These are phyloP conservation scores for Tragulus kanchil DNA, from an alignment of 2,113 vertebrate species.

Conservation along the genomic window DNA sequence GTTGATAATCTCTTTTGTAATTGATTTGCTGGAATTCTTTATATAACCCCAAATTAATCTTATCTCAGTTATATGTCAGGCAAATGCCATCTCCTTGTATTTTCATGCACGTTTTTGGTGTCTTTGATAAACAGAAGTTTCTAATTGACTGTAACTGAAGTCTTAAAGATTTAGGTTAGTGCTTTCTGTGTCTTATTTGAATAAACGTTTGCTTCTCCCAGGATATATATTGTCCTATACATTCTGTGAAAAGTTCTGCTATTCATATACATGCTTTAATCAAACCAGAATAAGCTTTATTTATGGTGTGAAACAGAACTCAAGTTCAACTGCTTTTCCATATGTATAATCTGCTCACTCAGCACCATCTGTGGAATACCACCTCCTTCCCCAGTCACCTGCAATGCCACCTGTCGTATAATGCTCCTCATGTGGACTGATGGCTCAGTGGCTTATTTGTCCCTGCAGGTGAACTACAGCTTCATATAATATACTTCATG, in stretches of 20 bases:
- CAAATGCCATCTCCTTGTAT: conserved; percentile 5
- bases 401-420: neutral
- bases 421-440: neutral
- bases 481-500: neutral
- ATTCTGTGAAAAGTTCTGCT: conserved; percentile 24
- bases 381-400: neutral
- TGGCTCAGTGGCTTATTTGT: neutral
- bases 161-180: conserved; percentile 24
- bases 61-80: conserved; percentile 17
- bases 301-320: neutral
- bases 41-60: neutral
- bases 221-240: neutral
- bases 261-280: neutral
- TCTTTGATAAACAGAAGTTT: conserved; percentile 8
- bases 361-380: neutral
- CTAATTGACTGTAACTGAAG: neutral
- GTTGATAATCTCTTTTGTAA: neutral
- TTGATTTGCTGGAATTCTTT: neutral
- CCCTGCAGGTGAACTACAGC: neutral
- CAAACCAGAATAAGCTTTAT: conserved; percentile 22
- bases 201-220: neutral
- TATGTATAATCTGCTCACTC: neutral
- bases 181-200: neutral
- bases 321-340: neutral
- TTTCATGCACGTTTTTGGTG: conserved; percentile 23